phyloP scores from a whole-genome alignment of 2,113 vertebrate genomes.

The Perca fluviatilis region DNA sequence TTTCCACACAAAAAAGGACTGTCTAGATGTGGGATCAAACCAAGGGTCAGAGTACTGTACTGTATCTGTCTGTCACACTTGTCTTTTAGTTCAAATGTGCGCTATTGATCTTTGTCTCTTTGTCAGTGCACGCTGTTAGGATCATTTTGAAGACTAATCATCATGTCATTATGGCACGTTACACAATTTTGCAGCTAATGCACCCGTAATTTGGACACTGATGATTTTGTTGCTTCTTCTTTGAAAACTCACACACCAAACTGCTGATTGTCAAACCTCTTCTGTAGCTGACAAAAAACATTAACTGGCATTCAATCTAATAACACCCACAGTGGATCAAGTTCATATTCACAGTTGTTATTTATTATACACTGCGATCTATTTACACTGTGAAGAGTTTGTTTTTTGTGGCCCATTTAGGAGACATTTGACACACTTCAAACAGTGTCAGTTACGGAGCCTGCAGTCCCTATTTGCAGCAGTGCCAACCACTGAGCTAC shows the following conservation, averaged over 20 bases:
- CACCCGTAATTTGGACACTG: background rate
- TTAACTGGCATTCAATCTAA: conserved; percentile 1
- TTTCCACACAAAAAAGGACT: too few species aligned
- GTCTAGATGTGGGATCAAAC: too few species aligned
- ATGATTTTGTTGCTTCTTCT: background rate
- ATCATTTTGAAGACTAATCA: background rate
- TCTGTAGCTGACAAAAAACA: background rate
- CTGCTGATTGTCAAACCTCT: conserved; percentile 1
- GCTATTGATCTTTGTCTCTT: background rate
- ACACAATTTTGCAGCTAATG: background rate
- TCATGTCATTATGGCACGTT: background rate
- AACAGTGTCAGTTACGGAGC: background rate
- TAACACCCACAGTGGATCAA: conserved; percentile 5
- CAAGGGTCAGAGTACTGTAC: background rate
- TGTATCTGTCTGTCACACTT: background rate
- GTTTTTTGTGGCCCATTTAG: background rate
- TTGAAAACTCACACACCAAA: background rate
- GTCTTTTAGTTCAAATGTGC: background rate
- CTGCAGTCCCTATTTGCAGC: too few species aligned
- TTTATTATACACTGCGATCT: conserved; percentile 1
- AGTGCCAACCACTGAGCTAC: too few species aligned
- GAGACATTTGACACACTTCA: background rate
- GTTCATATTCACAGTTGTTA: conserved; percentile 6
- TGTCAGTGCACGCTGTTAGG: background rate
- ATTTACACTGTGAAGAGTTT: conserved; percentile 25